Percentiles rank a stretch among this genome's conserved stretches.
These are phyloP conservation scores for Ctena decussata DNA, from an alignment of 2,888 invertebrate genomes.

Conservation along the genomic window DNA sequence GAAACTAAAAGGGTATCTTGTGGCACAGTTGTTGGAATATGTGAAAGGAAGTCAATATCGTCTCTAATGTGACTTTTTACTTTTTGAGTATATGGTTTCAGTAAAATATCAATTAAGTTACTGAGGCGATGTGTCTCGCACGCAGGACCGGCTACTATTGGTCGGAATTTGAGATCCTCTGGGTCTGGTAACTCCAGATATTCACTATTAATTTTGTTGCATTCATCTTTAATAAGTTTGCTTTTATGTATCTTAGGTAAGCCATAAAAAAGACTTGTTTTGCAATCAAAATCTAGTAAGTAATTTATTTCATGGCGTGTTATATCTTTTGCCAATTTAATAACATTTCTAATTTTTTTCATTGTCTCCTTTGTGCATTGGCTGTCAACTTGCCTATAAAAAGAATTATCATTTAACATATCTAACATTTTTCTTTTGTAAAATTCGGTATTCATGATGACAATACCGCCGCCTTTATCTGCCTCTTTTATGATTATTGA, in stretches of 20 bases:
- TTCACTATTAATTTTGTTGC: neutral
- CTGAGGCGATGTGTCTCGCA: neutral
- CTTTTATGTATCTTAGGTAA: neutral
- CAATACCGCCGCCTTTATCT: neutral
- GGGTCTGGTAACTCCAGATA: neutral
- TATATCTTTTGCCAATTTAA: neutral
- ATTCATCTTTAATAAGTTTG: neutral
- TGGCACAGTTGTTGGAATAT: neutral
- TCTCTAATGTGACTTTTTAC: neutral
- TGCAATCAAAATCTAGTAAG: neutral
- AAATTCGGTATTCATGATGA: neutral
- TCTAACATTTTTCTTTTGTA: neutral
- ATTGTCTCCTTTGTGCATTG: neutral
- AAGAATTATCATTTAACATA: neutral
- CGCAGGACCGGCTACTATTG: neutral
- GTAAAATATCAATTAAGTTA: neutral
- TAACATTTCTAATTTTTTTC: neutral
- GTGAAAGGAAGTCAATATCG: neutral
- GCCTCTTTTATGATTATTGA: neutral
- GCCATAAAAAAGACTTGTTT: neutral
- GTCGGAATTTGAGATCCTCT: neutral
- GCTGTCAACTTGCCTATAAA: neutral
- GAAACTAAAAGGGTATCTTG: neutral
- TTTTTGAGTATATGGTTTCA: neutral
- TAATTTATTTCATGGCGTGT: neutral